Percentiles rank a stretch among this genome's conserved stretches.
These are phyloP conservation scores for Xyliphius kryptos DNA, from an alignment of 2,113 vertebrate genomes.

Conservation along the genomic window DNA sequence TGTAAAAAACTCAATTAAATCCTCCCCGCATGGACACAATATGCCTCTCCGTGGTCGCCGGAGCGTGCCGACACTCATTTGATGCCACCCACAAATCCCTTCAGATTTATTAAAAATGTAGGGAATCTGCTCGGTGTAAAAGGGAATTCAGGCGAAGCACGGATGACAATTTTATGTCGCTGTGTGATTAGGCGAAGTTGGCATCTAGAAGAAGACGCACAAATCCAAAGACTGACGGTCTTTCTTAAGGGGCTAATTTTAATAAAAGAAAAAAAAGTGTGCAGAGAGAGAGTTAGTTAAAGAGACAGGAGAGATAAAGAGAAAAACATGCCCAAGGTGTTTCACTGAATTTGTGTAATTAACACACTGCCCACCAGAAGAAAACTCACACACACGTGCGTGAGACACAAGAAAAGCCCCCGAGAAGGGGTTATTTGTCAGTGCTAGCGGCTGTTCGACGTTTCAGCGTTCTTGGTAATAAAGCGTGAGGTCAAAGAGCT, in stretches of 20 bases:
- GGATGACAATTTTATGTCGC: slow-evolving; percentile 38
- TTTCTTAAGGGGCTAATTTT: slow-evolving; percentile 36
- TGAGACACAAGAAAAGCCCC: no score
- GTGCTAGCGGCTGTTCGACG: slow-evolving; percentile 21
- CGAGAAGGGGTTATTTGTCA: slow-evolving; percentile 1
- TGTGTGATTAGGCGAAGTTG: slow-evolving; percentile 35
- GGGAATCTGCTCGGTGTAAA: slow-evolving; percentile 31
- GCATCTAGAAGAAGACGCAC: slow-evolving; percentile 18
- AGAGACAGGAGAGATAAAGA: neutral
- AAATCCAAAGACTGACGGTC: slow-evolving; percentile 33
- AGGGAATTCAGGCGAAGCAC: slow-evolving; percentile 37
- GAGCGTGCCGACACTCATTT: slow-evolving; percentile 43
- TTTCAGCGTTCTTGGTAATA: slow-evolving; percentile 17
- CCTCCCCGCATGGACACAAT: slow-evolving; percentile 29
- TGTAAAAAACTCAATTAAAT: slow-evolving; percentile 42
- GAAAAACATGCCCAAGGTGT: slow-evolving; percentile 3
- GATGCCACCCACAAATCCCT: slow-evolving; percentile 41
- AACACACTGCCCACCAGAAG: slow-evolving; percentile 19
- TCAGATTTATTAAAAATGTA: slow-evolving; percentile 41
- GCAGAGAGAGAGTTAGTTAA: neutral
- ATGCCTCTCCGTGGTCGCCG: slow-evolving; percentile 29
- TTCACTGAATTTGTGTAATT: slow-evolving; percentile 20
- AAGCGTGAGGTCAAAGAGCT: slow-evolving; percentile 7
- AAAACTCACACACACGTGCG: slow-evolving; percentile 25
- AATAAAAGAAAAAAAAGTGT: slow-evolving; percentile 4